Evolutionary conservation across 92 coral and sea anemone species (phyloP), one percentile per base, ranked within the genome.

Genomic region (Pocillopora grandis): DNA sequence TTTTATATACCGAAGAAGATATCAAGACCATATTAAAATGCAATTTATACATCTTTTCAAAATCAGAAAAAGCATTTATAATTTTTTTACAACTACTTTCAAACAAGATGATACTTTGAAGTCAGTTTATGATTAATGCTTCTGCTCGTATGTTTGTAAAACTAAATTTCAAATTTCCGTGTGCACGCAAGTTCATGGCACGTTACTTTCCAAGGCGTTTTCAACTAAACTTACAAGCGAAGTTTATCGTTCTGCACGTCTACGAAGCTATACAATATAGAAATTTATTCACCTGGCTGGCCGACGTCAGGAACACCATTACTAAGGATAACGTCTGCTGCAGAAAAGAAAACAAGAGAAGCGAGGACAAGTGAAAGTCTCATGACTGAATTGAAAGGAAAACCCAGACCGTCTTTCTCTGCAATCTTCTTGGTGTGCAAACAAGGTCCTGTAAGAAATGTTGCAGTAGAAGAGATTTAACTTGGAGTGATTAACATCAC

Each of bases 271-370:
- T 6, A 12, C 2, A 56, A 20, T 33, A 69, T 66, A 56, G 14
- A n/a, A 83, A 2, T 12, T 61, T 23, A 61, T 79, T 62, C 65
- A 83, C 86, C 86, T 15, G 72, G 86, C 61, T 83, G 64, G 7
- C 86, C 86, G 1, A 83, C 18, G 55, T 83, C 86, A 2, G 86
- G 86, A 16, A 33, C 77, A 6, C 55, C 9, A 14, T 1, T 48
- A 52, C 74, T 16, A 61, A 27, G 6, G 55, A 23, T 5, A 52
- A 56, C 86, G 21, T 62, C 86, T 10, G 86, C 86, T 16, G 80
- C 7, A 0, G 72, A 27, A 37, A 83, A 49, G 62, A 73, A 57
- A 14, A 83, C 27, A 2, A 83, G 21, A 33, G 73, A 83, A 15
- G 72, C 52, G 31, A 83, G 73, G 8, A 75, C 15, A 18, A 75